phyloP scores from a whole-genome alignment of 1,140 invertebrate genomes.

The Cotesia vestalis region DNA sequence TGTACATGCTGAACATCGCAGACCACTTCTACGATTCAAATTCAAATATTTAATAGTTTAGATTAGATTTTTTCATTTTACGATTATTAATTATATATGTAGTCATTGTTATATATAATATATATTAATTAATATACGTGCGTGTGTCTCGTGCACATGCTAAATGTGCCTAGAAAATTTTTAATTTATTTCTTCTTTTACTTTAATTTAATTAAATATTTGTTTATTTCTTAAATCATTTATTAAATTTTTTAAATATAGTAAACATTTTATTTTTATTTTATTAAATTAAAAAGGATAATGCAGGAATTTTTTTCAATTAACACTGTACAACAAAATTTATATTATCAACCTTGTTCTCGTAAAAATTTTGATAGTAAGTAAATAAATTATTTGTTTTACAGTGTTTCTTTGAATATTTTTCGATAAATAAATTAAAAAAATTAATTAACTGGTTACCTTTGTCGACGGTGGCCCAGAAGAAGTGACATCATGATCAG shows the following conservation, averaged over 20 bases:
- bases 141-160: slow-evolving; percentile 32
- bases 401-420: neutral
- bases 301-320: too few relatives aligned
- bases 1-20: slow-evolving; percentile 50
- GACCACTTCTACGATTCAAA: slow-evolving; percentile 33
- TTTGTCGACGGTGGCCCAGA: slow-evolving; percentile 82
- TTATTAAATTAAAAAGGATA: too few relatives aligned
- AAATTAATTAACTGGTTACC: slow-evolving; percentile 67
- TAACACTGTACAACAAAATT: too few relatives aligned
- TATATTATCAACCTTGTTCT: too few relatives aligned
- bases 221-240: neutral
- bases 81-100: too few relatives aligned
- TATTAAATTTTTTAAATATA: neutral
- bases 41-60: slow-evolving; percentile 28
- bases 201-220: neutral
- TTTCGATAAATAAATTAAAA: neutral
- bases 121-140: slow-evolving; percentile 22
- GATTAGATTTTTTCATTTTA: slow-evolving; percentile 2
- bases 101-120: slow-evolving; percentile 17
- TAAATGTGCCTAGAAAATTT: slow-evolving; percentile 14
- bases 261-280: neutral
- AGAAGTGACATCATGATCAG: slow-evolving; percentile 78
- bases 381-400: too few relatives aligned
- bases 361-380: too few relatives aligned
- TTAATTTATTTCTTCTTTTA: neutral